These are phyloP conservation scores for Neodiprion virginianus DNA, from an alignment of 1,140 invertebrate genomes.

Conservation along the genomic window DNA sequence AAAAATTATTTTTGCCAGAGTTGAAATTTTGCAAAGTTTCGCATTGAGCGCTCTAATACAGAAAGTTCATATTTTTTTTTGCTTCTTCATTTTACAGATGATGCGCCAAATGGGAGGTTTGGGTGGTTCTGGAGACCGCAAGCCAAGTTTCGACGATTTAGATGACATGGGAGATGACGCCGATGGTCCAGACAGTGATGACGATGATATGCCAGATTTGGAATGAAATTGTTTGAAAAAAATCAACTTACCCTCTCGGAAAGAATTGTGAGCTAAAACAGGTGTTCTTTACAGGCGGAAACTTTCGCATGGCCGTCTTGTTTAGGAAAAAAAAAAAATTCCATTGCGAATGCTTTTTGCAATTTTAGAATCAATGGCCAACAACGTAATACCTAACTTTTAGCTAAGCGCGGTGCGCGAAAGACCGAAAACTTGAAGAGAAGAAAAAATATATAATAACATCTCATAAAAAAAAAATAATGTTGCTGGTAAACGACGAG, in stretches of 20 bases:
- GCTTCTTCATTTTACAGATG: conserved; percentile 55
- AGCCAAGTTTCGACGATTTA: conserved; percentile 62
- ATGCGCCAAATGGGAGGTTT: conserved; percentile 67
- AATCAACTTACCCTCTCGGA: conserved; percentile 21
- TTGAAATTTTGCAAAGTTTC: conserved; percentile 14
- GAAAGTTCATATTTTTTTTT: conserved; percentile 10
- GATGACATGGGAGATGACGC: conserved; percentile 50
- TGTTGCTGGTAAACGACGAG: conserved; percentile 1
- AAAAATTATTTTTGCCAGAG: not conserved
- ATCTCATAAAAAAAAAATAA: not conserved
- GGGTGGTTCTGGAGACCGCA: conserved; percentile 49
- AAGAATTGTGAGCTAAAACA: conserved; percentile 16
- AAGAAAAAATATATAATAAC: conserved; percentile 26
- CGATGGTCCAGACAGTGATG: conserved; percentile 62
- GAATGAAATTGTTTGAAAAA: conserved; percentile 52
- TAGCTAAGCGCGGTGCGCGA: conserved; percentile 8
- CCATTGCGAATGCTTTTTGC: conserved; percentile 38
- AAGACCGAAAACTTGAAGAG: conserved; percentile 17
- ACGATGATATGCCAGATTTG: conserved; percentile 66
- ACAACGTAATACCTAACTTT: conserved; percentile 26
- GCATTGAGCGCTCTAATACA: conserved; percentile 1
- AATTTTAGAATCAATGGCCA: conserved; percentile 27
- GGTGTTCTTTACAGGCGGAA: conserved; percentile 1
- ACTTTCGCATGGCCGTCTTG: conserved; percentile 4
- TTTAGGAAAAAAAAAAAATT: conserved; percentile 35